These are phyloP conservation scores for Arnoldichthys spilopterus DNA, from an alignment of 2,797 vertebrate genomes.

Conservation along the genomic window DNA sequence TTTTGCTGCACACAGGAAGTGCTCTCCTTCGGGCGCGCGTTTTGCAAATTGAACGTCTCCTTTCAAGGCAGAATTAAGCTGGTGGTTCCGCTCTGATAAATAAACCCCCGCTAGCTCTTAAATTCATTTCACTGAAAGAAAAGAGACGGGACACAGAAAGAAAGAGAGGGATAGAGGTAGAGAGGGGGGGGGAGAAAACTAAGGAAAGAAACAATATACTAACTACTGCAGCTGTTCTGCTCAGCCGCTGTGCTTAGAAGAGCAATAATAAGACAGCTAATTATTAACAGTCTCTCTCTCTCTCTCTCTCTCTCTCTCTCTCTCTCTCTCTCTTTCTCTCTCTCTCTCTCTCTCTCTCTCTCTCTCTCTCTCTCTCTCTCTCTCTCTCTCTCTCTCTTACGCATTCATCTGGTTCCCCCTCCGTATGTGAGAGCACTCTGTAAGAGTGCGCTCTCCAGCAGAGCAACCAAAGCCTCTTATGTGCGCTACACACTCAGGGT, in stretches of 20 bases:
- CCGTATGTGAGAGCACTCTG: neutral
- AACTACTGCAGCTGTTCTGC: neutral
- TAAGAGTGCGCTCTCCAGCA: neutral
- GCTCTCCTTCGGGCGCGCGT: slow-evolving; percentile 20
- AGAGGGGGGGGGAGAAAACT: slow-evolving; percentile 26
- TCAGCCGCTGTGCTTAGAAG: slow-evolving; percentile 8
- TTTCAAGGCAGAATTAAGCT: slow-evolving; percentile 37
- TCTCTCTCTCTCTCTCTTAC: too few relatives aligned
- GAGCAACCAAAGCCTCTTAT: slow-evolving; percentile 19
- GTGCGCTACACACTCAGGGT: slow-evolving; percentile 20
- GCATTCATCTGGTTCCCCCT: too few relatives aligned
- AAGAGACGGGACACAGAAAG: slow-evolving; percentile 32
- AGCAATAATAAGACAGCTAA: slow-evolving; percentile 34
- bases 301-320: neutral
- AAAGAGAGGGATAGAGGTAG: slow-evolving; percentile 4
- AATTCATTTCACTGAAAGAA: slow-evolving; percentile 28
- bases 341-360: neutral
- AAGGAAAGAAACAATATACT: slow-evolving; percentile 4
- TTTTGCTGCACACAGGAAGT: slow-evolving; percentile 51
- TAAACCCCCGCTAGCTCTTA: slow-evolving; percentile 44
- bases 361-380: neutral
- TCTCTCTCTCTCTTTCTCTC: neutral
- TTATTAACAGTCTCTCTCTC: slow-evolving; percentile 17
- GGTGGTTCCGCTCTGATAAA: slow-evolving; percentile 58
- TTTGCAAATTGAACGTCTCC: slow-evolving; percentile 31